These are phyloP conservation scores for Nesogale talazaci DNA, from an alignment of 2,113 vertebrate species.

Conservation along the genomic window DNA sequence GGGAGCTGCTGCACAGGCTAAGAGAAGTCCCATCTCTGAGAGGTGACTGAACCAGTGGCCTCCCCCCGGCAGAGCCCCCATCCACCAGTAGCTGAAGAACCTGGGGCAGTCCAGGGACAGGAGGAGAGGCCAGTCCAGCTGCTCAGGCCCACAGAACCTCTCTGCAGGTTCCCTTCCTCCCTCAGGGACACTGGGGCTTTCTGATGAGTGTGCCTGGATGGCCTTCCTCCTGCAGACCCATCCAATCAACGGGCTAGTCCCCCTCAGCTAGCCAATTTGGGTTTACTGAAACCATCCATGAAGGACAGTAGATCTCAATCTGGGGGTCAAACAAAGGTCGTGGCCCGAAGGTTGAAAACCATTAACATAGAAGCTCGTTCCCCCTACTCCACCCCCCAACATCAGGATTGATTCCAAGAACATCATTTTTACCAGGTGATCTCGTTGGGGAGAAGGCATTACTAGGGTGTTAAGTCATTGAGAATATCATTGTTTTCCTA, in stretches of 20 bases:
- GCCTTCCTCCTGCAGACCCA: too few species aligned
- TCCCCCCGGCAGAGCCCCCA: neutral
- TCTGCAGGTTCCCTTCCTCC: neutral
- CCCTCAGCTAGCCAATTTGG: accelerated
- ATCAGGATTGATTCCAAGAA: neutral
- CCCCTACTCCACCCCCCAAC: too few species aligned
- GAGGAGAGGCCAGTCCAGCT: neutral
- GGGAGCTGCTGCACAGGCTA: neutral
- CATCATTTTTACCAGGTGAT: neutral
- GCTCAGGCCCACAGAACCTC: neutral
- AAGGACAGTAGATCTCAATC: too few species aligned
- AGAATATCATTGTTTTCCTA: neutral
- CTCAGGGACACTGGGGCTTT: neutral
- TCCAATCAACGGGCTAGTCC: neutral
- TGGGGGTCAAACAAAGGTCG: too few species aligned
- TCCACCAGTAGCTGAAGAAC: neutral
- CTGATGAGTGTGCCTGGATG: neutral
- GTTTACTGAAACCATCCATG: neutral
- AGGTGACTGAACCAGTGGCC: neutral
- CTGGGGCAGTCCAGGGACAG: neutral
- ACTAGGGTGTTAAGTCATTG: neutral
- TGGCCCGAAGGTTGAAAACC: too few species aligned
- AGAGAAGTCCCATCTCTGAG: neutral
- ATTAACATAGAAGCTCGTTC: neutral
- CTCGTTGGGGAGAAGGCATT: neutral